A percentile compares a stretch with the other conserved stretches of the same genome.
phyloP scores from a whole-genome alignment of 2,113 vertebrate genomes.

The Mus musculus region GRCm39 chr5:130868501-130869000 shows the following conservation, averaged over 20 bases:
- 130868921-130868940: constrained; percentile 73
- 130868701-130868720: constrained; percentile 62
- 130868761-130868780: constrained; percentile 57
- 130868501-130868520: constrained; percentile 86
- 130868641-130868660: not conserved
- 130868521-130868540: constrained; percentile 71
- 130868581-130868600: constrained; percentile 13
- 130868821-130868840: not conserved
- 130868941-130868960: constrained; percentile 80
- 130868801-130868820: constrained; percentile 66
- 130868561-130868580: constrained; percentile 61
- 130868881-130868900: constrained; percentile 56
- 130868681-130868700: constrained; percentile 63
- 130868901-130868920: constrained; percentile 60
- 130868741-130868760: not conserved
- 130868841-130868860: constrained; percentile 67
- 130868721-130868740: constrained; percentile 73
- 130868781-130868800: not conserved
- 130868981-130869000: constrained; percentile 82
- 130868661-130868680: constrained; percentile 1
- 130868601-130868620: not conserved
- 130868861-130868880: constrained; percentile 75
- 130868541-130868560: not conserved
- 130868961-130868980: constrained; percentile 85
- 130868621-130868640: not conserved